Evolutionary conservation across 2,113 vertebrate genomes (phyloP).

Genomic region (Hydrolagus affinis): DNA sequence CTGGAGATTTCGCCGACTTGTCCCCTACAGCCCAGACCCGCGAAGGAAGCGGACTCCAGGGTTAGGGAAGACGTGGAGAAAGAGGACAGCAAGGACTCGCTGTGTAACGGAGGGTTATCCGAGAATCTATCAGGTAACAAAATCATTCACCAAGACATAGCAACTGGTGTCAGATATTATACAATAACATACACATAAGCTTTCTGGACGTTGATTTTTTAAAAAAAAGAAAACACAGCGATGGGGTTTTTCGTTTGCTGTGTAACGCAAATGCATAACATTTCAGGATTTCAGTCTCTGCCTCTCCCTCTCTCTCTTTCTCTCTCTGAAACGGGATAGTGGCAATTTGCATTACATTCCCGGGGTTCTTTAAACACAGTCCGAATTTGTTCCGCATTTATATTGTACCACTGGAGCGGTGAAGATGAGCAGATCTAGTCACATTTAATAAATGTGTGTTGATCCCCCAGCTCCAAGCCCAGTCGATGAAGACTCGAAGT

Average conservation of each 20-base stretch:
- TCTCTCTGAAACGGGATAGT: no score
- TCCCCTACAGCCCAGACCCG: background rate
- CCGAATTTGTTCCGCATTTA: no score
- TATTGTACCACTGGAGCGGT: no score
- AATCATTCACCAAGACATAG: no score
- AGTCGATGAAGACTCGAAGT: conserved; percentile 46
- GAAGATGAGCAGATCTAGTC: background rate
- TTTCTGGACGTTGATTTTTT: background rate
- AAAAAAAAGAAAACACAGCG: background rate
- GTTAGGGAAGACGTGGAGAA: background rate
- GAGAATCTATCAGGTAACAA: conserved; percentile 9
- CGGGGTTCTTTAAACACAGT: no score
- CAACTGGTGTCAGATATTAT: background rate
- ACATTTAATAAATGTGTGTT: conserved; percentile 3
- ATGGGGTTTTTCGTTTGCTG: background rate
- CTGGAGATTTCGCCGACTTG: background rate
- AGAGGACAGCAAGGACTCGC: background rate
- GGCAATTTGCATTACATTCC: no score
- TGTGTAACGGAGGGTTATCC: background rate
- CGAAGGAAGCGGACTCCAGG: background rate
- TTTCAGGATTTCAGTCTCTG: no score
- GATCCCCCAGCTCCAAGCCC: conserved; percentile 38
- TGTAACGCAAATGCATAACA: background rate
- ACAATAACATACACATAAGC: no score
- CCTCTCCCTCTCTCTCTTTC: no score